Evolutionary conservation across 2,888 invertebrate genomes (phyloP).

Genomic region (Spatulosminthurus flaviceps): DNA sequence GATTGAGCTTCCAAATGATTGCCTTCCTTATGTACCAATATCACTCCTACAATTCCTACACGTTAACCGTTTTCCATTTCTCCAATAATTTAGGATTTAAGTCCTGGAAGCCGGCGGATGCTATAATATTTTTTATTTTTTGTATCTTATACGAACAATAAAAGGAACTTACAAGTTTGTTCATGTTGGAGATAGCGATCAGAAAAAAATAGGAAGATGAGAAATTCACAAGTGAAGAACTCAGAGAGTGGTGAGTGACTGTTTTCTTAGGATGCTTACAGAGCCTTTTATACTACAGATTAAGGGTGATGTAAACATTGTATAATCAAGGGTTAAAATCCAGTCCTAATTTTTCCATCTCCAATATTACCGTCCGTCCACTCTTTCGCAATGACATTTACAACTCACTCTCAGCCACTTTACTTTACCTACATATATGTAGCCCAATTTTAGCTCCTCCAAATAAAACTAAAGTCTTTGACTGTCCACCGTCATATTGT

Average conservation of each 20-base stretch:
- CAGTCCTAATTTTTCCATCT: not conserved
- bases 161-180: conserved; percentile 35
- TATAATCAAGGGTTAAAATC: not conserved
- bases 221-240: conserved; percentile 19
- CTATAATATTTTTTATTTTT: not conserved
- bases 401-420: too few species aligned
- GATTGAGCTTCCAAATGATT: too few species aligned
- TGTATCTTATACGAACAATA: not conserved
- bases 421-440: too few species aligned
- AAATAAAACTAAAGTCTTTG: too few species aligned
- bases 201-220: not conserved
- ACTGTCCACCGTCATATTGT: too few species aligned
- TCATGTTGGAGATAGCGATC: conserved; percentile 19
- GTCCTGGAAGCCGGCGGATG: too few species aligned
- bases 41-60: too few species aligned
- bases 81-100: too few species aligned
- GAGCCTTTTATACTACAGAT: conserved; percentile 40
- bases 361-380: not conserved
- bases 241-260: conserved; percentile 42
- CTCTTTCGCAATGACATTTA: not conserved
- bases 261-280: conserved; percentile 21
- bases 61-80: too few species aligned
- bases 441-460: too few species aligned
- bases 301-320: conserved; percentile 27
- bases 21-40: too few species aligned